Conservation (phyloP, 2,113 vertebrate species). For the Engraulis encrasicolus region DNA sequence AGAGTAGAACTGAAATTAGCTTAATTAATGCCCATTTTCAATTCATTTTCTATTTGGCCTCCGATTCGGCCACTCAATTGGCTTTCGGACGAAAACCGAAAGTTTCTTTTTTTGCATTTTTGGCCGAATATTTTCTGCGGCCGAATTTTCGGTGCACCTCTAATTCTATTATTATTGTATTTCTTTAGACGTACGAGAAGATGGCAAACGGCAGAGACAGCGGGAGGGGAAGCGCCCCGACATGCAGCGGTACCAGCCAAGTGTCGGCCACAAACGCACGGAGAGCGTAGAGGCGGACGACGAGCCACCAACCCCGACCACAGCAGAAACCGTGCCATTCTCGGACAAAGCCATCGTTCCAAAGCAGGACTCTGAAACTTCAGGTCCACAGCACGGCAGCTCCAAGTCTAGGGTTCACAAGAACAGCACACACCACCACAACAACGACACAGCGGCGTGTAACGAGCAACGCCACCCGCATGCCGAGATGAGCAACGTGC, state of each 20-base stretch:
- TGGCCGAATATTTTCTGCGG: too few relatives aligned
- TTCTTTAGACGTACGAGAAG: slow-evolving; percentile 66
- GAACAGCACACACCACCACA: background rate
- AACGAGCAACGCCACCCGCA: slow-evolving; percentile 17
- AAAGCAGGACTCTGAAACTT: slow-evolving; percentile 28
- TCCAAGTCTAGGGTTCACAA: background rate
- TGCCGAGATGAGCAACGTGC: background rate
- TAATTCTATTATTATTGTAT: too few relatives aligned
- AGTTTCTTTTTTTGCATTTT: too few relatives aligned
- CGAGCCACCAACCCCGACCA: slow-evolving; percentile 25
- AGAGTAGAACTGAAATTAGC: too few relatives aligned
- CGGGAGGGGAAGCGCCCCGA: slow-evolving; percentile 87
- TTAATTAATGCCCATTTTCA: too few relatives aligned
- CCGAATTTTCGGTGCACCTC: too few relatives aligned
- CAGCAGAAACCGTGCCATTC: background rate
- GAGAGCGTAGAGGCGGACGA: slow-evolving; percentile 68
- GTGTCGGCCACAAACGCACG: slow-evolving; percentile 66
- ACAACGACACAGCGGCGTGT: background rate
- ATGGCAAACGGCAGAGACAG: slow-evolving; percentile 78
- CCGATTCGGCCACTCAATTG: too few relatives aligned
- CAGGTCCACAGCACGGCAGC: background rate
- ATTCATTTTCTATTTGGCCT: too few relatives aligned
- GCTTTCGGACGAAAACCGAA: too few relatives aligned
- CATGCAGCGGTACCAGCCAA: slow-evolving; percentile 86
- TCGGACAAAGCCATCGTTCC: background rate